These are phyloP conservation scores for Sciurus carolinensis DNA, from an alignment of 2,797 vertebrate genomes.

Conservation along the genomic window DNA sequence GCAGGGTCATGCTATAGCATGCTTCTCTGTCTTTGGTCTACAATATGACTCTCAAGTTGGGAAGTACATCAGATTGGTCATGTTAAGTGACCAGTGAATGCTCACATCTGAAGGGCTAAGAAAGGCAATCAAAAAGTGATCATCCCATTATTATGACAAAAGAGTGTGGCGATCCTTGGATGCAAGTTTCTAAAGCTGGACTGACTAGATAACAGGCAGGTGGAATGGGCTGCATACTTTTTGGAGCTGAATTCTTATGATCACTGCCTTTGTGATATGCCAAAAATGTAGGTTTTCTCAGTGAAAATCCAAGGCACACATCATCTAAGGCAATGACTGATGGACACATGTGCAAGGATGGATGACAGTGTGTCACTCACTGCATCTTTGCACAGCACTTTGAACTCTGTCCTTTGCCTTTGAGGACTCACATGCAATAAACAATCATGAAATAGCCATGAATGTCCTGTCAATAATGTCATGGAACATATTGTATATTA, in stretches of 20 bases:
- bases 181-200: not conserved
- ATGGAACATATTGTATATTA: too few species aligned
- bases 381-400: not conserved
- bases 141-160: not conserved
- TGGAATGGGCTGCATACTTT: not conserved
- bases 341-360: not conserved
- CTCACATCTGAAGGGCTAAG: not conserved
- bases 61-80: not conserved
- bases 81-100: not conserved
- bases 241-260: not conserved
- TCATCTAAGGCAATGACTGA: not conserved
- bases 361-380: not conserved
- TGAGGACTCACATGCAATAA: not conserved
- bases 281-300: not conserved
- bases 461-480: not conserved
- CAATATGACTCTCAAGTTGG: not conserved
- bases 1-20: fast-evolving
- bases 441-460: not conserved
- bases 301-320: not conserved
- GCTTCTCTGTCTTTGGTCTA: not conserved
- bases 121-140: not conserved
- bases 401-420: not conserved
- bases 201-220: fast-evolving
- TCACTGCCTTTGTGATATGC: not conserved
- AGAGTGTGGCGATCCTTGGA: not conserved